Conservation (phyloP, 2,113 vertebrate genomes). For the Baryphthengus martii region DNA sequence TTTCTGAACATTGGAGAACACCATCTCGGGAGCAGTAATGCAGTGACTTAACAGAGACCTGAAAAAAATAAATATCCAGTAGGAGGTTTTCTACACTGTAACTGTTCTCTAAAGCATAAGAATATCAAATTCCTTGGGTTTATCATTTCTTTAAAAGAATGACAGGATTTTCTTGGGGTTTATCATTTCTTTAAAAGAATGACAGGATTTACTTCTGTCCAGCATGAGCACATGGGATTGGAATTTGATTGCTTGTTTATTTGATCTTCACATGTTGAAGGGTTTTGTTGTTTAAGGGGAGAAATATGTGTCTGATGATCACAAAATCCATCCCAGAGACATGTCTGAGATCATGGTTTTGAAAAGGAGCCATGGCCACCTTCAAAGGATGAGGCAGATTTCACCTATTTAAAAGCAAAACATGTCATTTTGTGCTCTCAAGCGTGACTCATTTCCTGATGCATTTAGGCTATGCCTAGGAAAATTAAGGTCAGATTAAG, state of each 20-base stretch:
- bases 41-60: neutral
- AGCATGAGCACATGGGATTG: neutral
- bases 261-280: constrained; percentile 1
- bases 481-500: constrained; percentile 1
- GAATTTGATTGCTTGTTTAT: constrained; percentile 22
- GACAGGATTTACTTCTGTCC: neutral
- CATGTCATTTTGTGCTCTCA: neutral
- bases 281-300: neutral
- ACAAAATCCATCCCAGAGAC: constrained; percentile 22
- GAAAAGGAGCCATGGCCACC: neutral
- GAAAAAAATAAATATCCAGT: neutral
- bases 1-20: neutral
- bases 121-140: neutral
- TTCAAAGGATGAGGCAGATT: constrained; percentile 18
- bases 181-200: neutral
- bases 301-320: neutral
- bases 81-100: neutral
- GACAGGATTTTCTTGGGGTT: neutral
- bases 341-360: constrained; percentile 30
- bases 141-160: neutral
- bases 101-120: neutral
- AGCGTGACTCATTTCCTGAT: neutral
- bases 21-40: neutral
- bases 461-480: neutral
- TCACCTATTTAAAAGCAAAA: neutral